Percentiles rank a stretch among this genome's conserved stretches.
phyloP scores from a whole-genome alignment of 2,113 vertebrate genomes.

The Actinemys pallida region DNA sequence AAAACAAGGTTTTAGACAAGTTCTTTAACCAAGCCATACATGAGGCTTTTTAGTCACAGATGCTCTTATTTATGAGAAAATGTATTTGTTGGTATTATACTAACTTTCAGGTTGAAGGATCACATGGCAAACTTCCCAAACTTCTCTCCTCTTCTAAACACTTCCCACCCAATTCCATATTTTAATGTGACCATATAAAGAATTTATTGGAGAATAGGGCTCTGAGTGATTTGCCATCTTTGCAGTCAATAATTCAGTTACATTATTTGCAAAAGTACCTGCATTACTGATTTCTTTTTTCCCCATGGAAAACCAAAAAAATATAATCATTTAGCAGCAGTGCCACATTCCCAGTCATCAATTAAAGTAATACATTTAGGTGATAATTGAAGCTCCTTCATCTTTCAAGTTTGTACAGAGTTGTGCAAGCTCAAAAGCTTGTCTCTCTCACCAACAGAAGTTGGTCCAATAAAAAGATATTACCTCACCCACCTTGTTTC shows the following conservation, averaged over 20 bases:
- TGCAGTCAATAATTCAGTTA: not conserved
- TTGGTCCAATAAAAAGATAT: not conserved
- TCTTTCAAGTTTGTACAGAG: not conserved
- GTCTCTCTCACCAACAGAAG: not conserved
- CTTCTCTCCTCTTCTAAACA: not conserved
- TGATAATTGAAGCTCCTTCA: not conserved
- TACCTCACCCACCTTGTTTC: not conserved
- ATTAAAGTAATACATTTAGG: not conserved
- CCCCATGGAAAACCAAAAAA: not conserved
- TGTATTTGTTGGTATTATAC: not conserved
- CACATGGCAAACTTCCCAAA: not conserved
- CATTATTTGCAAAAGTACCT: not conserved
- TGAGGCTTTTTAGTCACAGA: not conserved
- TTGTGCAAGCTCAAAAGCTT: not conserved
- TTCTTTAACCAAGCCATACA: accelerated
- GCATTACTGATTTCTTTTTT: not conserved
- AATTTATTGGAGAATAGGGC: not conserved
- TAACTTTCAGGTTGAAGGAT: not conserved
- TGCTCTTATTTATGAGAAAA: not conserved
- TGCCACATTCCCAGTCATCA: not conserved
- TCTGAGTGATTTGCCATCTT: not conserved
- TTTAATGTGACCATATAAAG: not conserved
- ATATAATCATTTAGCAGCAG: not conserved
- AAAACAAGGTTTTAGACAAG: not conserved
- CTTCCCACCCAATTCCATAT: not conserved